Base-by-base conservation (phyloP, 2,113 vertebrate species). In the Toxotes chatareus region DNA sequence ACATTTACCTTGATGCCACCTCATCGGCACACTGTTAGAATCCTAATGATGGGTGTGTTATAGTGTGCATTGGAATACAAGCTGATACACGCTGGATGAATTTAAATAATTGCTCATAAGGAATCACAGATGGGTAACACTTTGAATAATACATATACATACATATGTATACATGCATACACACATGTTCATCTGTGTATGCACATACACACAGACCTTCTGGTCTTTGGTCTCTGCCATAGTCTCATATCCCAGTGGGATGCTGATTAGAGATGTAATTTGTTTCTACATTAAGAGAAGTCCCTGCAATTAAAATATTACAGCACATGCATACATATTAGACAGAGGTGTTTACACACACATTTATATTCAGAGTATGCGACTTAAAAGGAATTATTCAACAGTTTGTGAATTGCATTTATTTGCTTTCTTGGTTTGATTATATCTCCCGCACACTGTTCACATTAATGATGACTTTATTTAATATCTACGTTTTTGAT, bases 211-310 rank as follows among this genome's bases (percentile, higher is more conserved):
- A 74, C 44, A 65, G 8, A 66, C 21, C 14, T 4, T 51, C 38
- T 19, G 47, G 3, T 67, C 23, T 47, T 27, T 46, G 47, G 32
- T 66, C 44, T 17, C 44, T 57, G 27, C 68, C 10, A 40, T n/a
- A 9, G 36, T 9, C 62, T 69, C 34, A 13, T 51, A 66, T 27
- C 34, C n/a, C 67, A 77, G 74, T 62, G 49, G 53, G 67, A 53
- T 76, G 68, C 12, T 86, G 70, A 84, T 82, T 55, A 63, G 34
- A 60, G 14, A 64, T 82, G 31, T 65, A 42, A 78, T 84, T 67
- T 81, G 40, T 70, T 72, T 76, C 49, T 56, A 27, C 36, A 77
- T 69, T 69, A 62, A 73, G 44, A 69, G 31, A 31, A 60, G 14
- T 49, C 31, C 23, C 14, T 66, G 23, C 14, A 66, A n/a, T 64